These are phyloP conservation scores for Equus quagga DNA, from an alignment of 2,113 vertebrate species.

Conservation along the genomic window DNA sequence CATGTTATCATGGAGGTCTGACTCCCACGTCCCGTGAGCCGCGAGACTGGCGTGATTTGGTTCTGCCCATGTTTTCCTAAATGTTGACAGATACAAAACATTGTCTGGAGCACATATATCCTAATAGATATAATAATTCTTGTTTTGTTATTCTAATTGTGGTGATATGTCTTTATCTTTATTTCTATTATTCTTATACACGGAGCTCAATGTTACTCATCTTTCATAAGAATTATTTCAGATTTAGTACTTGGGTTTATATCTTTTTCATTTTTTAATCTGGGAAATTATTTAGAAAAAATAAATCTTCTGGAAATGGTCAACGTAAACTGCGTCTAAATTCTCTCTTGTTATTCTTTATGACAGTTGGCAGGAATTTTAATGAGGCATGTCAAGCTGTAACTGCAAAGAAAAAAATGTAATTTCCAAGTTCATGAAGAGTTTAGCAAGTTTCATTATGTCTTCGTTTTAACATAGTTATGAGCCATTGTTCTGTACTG, in stretches of 20 bases:
- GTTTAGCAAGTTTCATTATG: constrained; percentile 59
- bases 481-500: constrained; percentile 64
- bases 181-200: neutral
- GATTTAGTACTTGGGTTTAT: constrained; percentile 43
- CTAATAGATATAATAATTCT: neutral
- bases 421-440: constrained; percentile 76
- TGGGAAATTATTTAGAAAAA: neutral
- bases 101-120: neutral
- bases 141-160: neutral
- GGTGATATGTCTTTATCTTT: neutral
- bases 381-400: constrained; percentile 67
- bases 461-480: constrained; percentile 33
- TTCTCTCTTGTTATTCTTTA: constrained; percentile 58
- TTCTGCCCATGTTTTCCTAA: neutral
- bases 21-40: neutral
- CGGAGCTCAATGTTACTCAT: neutral
- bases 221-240: neutral
- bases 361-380: constrained; percentile 58
- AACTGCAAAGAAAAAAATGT: constrained; percentile 71
- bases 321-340: constrained; percentile 60
- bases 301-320: neutral
- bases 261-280: constrained; percentile 54
- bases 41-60: neutral
- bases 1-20: neutral
- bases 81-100: neutral